Percentiles rank a stretch among this genome's conserved stretches.
Conservation (phyloP, 2,888 invertebrate species). For the Ashinkailepas kermadecensis region DNA sequence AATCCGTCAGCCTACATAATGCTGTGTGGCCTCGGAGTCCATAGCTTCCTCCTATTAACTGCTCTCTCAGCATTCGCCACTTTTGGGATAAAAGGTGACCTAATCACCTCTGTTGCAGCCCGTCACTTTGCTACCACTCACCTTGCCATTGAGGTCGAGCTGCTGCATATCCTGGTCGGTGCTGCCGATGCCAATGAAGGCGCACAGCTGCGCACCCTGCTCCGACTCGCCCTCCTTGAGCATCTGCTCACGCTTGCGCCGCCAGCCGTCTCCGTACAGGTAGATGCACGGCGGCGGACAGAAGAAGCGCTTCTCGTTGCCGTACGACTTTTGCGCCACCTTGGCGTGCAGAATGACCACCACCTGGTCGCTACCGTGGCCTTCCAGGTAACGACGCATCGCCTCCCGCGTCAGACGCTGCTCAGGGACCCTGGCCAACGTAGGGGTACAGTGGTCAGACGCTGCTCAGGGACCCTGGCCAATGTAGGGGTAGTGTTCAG, state of each 20-base stretch:
- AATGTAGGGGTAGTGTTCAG: conserved; percentile 47
- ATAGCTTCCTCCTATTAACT: no score
- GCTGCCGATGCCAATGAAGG: conserved; percentile 97
- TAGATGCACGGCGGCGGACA: conserved; percentile 99
- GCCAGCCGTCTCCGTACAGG: conserved; percentile 96
- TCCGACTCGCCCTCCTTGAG: conserved; percentile 79
- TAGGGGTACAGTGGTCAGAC: no score
- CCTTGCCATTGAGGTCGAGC: conserved; percentile 91
- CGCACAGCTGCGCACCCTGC: conserved; percentile 86
- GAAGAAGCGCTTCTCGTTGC: conserved; percentile 98
- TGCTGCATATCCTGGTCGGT: conserved; percentile 99
- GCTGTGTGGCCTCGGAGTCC: no score
- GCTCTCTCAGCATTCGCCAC: no score
- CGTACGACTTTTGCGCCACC: conserved; percentile 97
- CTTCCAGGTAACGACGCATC: conserved; percentile 92
- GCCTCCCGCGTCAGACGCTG: conserved; percentile 78
- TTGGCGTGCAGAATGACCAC: conserved; percentile 97
- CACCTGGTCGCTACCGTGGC: conserved; percentile 80
- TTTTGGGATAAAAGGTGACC: no score
- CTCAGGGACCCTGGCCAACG: conserved; percentile 52
- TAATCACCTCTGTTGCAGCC: no score
- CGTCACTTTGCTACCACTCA: conserved; percentile 35
- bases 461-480: no score
- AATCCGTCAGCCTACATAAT: no score
- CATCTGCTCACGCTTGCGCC: conserved; percentile 88